phyloP scores from a whole-genome alignment of 2,797 vertebrate species.

The Acanthurus lineatus region DNA sequence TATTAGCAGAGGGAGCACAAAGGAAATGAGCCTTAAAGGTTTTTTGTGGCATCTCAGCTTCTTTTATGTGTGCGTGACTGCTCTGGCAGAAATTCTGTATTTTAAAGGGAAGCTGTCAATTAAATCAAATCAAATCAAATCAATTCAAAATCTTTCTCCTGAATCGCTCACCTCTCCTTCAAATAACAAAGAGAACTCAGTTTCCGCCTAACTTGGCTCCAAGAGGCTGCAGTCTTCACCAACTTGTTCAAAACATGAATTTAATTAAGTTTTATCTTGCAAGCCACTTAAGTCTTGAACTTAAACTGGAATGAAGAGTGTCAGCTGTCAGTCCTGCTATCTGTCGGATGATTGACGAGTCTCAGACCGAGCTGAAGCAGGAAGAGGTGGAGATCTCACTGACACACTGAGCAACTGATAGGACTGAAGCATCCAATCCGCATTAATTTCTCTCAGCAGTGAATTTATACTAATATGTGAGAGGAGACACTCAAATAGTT shows the following conservation, averaged over 20 bases:
- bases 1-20: too few species aligned
- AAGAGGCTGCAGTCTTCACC: constrained; percentile 6
- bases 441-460: not conserved
- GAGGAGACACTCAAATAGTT: not conserved
- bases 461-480: not conserved
- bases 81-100: too few species aligned
- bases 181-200: not conserved
- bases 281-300: constrained; percentile 9
- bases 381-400: constrained; percentile 1
- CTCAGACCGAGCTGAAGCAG: constrained; percentile 2
- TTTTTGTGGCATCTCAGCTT: too few species aligned
- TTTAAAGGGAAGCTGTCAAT: too few species aligned
- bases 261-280: constrained; percentile 14
- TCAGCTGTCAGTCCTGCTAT: constrained; percentile 48
- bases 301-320: constrained; percentile 33
- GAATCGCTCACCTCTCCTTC: too few species aligned
- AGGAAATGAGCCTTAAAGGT: too few species aligned
- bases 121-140: too few species aligned
- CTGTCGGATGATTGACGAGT: constrained; percentile 40
- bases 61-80: too few species aligned
- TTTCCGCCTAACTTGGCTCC: not conserved
- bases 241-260: not conserved
- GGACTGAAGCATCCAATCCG: not conserved
- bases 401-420: not conserved
- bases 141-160: too few species aligned